Evolutionary conservation across 2,797 vertebrate genomes (phyloP), one percentile per base, ranked within the genome.

Genomic region (Falco berigora): DNA sequence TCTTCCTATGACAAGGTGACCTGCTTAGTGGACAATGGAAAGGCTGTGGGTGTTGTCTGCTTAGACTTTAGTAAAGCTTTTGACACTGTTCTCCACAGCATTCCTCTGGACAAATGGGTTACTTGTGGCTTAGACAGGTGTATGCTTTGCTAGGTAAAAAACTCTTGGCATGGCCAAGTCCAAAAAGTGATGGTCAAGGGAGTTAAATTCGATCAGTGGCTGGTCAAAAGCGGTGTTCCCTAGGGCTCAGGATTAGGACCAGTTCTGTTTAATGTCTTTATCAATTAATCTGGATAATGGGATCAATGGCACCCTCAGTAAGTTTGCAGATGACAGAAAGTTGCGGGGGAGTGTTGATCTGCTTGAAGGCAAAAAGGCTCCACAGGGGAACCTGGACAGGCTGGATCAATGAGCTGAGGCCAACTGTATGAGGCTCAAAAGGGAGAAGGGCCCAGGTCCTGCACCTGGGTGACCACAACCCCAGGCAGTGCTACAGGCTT

Each of bases 231-330:
- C 28, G 25, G 25, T 12, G 47, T 23, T 52, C 21, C 21, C 10
- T 9, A 55, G 55, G 42, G 17, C 52, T 80, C 81, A 59, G 16
- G 30, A 34, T 4, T 52, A n/a, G 22, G 12, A 12, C 32, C 38
- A 49, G 14, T 9, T 53, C 40, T 49, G 2, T 49, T 64, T 30
- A 53, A 14, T 36, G 42, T 6, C 25, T 53, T 75, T 53, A 42
- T 36, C 15, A 42, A 17, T 23, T 30, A 46, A 46, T 42, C n/a
- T 80, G 75, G 38, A 59, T 4, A 16, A 52, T 38, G 19, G 27
- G 28, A 32, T 47, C 0, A 0, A 52, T 24, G 25, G 24, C 11
- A 68, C 16, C 14, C 18, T 58, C 22, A 14, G 27, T 58, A 16
- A 44, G 8, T 69, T 74, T 75, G 56, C 30, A 9, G 8, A 6